Evolutionary conservation across 92 coral and sea anemone species (phyloP), one percentile per base, ranked within the genome.

Genomic region (Epizoanthus scotinus): DNA sequence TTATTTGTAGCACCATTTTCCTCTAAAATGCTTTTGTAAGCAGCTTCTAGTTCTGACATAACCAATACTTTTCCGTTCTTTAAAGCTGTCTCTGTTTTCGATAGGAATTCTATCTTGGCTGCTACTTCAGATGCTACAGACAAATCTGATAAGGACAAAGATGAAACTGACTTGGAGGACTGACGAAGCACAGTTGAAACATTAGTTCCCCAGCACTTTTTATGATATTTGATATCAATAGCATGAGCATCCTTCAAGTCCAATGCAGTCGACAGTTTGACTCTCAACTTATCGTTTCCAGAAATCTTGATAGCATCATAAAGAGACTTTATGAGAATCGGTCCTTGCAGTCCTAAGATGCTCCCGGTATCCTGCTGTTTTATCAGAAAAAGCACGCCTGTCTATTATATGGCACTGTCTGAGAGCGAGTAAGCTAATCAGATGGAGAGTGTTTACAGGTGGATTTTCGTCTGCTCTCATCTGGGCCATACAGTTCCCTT

Each of bases 11-110:
- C 28, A 8, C 69, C 70, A 47, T 83, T 83, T 62, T 83, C 87
- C 8, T 18, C 29, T 3, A 12, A n/a, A 44, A 83, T 83, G 15
- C 27, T 17, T 63, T 72, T 59, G 59, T 31, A 70, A 71, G 66
- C 38, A 31, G 58, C 71, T 50, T 83, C 40, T 44, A 83, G 54
- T 5, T 83, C 71, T 25, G 82, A 73, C 75, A 84, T 84, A 21
- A 28, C 64, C 42, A 27, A 49, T 28, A 77, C n/a, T n/a, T n/a
- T 84, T 29, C 82, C 82, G 54, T 44, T 84, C 58, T 74, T 84
- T 77, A 84, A 28, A 63, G 87, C 87, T 8, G 66, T 70, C 77
- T 84, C 87, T 19, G 83, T 54, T 77, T 78, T 77, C 6, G 87
- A 70, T 18, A 77, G 42, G 25, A 84, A 84, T 70, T 84, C 87